Base-by-base conservation (phyloP, 2,797 vertebrate genomes). In the Melanotaenia maccullochi region DNA sequence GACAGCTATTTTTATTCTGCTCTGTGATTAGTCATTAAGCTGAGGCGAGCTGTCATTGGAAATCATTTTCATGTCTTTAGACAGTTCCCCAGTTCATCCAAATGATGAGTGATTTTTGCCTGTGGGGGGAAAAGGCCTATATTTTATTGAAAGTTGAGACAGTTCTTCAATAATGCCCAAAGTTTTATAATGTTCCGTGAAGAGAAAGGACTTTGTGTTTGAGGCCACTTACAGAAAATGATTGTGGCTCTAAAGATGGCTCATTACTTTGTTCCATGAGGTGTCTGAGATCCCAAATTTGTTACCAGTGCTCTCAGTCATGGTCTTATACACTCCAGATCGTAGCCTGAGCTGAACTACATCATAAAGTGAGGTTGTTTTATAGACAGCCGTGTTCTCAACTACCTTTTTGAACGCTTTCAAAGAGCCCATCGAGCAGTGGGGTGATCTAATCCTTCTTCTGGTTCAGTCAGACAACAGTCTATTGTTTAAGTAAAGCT, bases 11-110 rank as follows among this genome's bases (percentile, higher is more conserved):
- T 92, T 90, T 90, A 89, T 75, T 79, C 88, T 3, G 57, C 68
- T 20, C 20, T 60, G 80, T 88, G 87, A 93, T 92, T 90, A 88
- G 90, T 92, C 90, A 92, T 90, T 90, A 89, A 91, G 86, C 85
- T 90, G 88, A 90, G 89, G 83, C 72, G 44, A 81, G 71, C 86
- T 89, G 91, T 91, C 92, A 92, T 87, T 89, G 91, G 87, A 92
- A 91, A 92, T 93, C 88, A 90, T 89, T 92, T 87, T 86, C 86
- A 80, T 65, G 85, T 91, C 89, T 92, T 91, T 83, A 87, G 92
- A 89, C 82, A 78, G 86, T 89, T 92, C 80, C 67, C 86, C 80
- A 58, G 85, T 87, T 89, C 85, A 81, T 90, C 88, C 84, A 75
- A 84, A 90, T 80, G 84, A 88, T 76, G 83, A 92, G 84, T 78